Percentiles rank a stretch among this genome's conserved stretches.
Conservation (phyloP, 2,888 invertebrate genomes). For the Morpho deidamia region DNA sequence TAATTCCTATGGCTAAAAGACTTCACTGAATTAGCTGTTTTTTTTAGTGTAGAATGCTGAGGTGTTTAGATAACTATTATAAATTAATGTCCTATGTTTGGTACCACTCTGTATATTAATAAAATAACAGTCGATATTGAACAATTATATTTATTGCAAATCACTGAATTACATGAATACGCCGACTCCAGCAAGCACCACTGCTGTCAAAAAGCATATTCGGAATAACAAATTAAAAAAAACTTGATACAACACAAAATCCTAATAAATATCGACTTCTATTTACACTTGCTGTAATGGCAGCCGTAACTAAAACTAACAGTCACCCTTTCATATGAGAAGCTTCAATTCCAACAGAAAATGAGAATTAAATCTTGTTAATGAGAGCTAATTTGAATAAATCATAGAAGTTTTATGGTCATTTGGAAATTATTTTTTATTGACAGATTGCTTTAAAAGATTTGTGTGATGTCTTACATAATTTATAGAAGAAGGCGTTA, state of each 20-base stretch:
- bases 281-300: conserved; percentile 65
- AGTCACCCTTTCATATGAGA: conserved; percentile 24
- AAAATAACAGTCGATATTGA: conserved; percentile 40
- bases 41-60: too few species aligned
- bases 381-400: not conserved
- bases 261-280: conserved; percentile 45
- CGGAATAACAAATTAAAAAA: conserved; percentile 48
- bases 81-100: too few species aligned
- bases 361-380: not conserved
- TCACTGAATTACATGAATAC: conserved; percentile 65
- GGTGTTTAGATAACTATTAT: too few species aligned
- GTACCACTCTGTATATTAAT: not conserved
- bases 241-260: conserved; percentile 47
- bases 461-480: too few species aligned
- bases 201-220: conserved; percentile 49
- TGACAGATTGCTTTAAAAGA: too few species aligned
- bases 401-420: too few species aligned
- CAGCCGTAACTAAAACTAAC: conserved; percentile 46
- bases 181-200: conserved; percentile 42
- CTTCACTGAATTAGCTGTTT: too few species aligned
- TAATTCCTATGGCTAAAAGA: too few species aligned
- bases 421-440: too few species aligned
- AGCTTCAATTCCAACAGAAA: not conserved
- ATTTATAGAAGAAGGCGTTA: too few species aligned
- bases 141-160: conserved; percentile 69